These are phyloP conservation scores for Ennomos erosarius DNA, from an alignment of 2,888 invertebrate species.

Conservation along the genomic window DNA sequence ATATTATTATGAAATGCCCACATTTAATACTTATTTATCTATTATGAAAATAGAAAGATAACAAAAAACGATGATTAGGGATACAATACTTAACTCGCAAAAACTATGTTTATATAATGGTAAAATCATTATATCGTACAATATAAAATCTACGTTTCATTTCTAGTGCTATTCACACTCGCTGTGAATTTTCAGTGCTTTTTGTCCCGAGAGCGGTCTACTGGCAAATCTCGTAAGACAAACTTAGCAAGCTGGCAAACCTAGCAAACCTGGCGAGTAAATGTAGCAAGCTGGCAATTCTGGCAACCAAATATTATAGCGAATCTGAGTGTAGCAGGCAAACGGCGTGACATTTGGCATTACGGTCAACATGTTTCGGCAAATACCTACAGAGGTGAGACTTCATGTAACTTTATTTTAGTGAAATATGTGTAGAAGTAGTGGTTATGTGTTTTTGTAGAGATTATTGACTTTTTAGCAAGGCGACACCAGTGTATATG, in stretches of 20 bases:
- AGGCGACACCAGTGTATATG: no score
- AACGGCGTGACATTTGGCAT: not conserved
- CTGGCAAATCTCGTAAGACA: conserved; percentile 8
- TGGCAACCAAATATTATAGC: not conserved
- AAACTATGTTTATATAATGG: no score
- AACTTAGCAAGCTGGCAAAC: conserved; percentile 13
- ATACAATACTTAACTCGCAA: no score
- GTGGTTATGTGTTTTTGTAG: no score
- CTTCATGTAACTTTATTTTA: no score
- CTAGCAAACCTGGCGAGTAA: not conserved
- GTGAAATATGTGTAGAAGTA: no score
- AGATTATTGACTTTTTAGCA: no score
- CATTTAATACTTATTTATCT: no score
- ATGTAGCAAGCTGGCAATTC: conserved; percentile 1
- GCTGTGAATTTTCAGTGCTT: conserved; percentile 10
- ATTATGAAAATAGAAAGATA: no score
- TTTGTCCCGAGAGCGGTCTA: conserved; percentile 1
- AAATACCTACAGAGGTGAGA: no score
- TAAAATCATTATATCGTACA: conserved; percentile 1
- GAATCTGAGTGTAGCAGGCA: not conserved
- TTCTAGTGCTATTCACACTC: conserved; percentile 1
- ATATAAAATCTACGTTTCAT: not conserved
- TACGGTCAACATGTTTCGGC: not conserved
- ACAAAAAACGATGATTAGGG: no score
- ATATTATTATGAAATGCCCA: no score